These are phyloP conservation scores for Ailurus styani DNA, from an alignment of 2,113 vertebrate species.

Conservation along the genomic window DNA sequence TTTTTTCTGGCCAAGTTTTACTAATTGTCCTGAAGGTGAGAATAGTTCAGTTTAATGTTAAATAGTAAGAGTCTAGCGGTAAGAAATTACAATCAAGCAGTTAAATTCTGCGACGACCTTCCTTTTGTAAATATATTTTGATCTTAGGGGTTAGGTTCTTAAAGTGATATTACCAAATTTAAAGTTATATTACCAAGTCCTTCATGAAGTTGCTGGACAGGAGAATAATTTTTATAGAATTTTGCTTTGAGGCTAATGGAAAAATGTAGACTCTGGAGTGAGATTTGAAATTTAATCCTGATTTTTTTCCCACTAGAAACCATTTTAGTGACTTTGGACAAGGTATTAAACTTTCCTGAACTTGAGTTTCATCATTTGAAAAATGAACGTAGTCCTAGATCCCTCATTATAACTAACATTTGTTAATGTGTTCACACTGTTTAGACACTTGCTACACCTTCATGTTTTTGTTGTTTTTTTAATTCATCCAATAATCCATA, in stretches of 20 bases:
- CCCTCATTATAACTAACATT: not conserved
- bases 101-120: not conserved
- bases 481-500: not conserved
- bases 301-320: conserved; percentile 19
- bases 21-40: not conserved
- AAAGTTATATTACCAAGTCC: conserved; percentile 34
- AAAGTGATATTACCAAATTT: not conserved
- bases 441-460: not conserved
- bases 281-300: conserved; percentile 9
- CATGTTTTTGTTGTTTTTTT: not conserved
- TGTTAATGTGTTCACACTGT: not conserved
- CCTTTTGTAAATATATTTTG: not conserved
- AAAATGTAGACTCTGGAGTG: conserved; percentile 23
- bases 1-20: not conserved
- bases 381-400: not conserved
- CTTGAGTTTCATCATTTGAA: not conserved
- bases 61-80: not conserved
- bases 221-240: not conserved
- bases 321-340: not conserved
- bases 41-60: not conserved
- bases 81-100: conserved; percentile 1
- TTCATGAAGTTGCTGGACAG: not conserved
- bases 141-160: not conserved
- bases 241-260: conserved; percentile 23
- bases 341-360: not conserved